Evolutionary conservation across 1,140 invertebrate species (phyloP), one percentile per base, ranked within the genome.

Genomic region (Bombus huntii): DNA sequence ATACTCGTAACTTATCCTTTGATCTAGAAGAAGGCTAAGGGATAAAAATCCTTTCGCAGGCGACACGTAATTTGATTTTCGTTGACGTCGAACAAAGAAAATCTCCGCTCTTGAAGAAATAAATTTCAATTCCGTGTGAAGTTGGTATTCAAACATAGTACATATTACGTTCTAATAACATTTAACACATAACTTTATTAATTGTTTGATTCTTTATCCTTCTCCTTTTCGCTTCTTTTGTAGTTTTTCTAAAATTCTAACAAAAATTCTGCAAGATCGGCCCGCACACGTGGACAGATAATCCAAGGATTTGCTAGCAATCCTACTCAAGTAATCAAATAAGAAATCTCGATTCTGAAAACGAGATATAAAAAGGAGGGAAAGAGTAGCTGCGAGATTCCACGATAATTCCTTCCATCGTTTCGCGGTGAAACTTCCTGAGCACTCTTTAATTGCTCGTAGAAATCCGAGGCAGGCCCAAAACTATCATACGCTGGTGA

Each of bases 361-460:
- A 82, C 39, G 66, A 53, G 75, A 59, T 47, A 66, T 72, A 85
- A 39, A 65, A 79, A 72, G 80, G 75, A 37, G 44, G 59, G 68
- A 83, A 44, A 83, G 70, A 81, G 78, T 81, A 44, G 47, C 59
- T n/a, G 53, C n/a, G 76, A 84, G 77, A 79, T 85, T 74, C 28
- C 68, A 44, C 57, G 57, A 85, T 81, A 81, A 85, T 85, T 78
- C 47, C 83, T 66, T 73, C 42, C 57, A 74, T 81, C 70, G 78
- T 81, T 74, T 34, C 53, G 44, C 70, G 77, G 42, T 57, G 42
- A 80, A 85, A 85, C 66, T 81, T 85, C 1, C 68, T 37, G 34
- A 68, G 78, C 44, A 73, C 78, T 81, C 76, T 89, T 89, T 89
- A 89, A 89, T 89, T 88, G 80, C 85, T 87, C 80, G 66, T 83